Conservation (phyloP, 2,888 invertebrate species). For the Xylocampa areola region DNA sequence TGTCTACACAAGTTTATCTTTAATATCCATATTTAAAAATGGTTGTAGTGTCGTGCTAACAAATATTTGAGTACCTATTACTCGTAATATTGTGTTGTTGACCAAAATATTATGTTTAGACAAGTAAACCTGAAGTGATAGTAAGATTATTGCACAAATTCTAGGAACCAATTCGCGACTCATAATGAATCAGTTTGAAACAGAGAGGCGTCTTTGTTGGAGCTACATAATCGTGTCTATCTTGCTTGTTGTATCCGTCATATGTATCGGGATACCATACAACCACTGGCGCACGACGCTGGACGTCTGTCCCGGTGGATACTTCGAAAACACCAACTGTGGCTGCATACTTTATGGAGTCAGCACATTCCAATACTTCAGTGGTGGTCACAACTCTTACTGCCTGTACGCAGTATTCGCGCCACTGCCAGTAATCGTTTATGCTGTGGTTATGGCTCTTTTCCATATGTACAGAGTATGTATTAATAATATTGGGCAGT, state of each 20-base stretch:
- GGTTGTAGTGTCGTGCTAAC: too few species aligned
- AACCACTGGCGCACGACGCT: conserved; percentile 92
- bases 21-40: too few species aligned
- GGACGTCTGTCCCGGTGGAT: conserved; percentile 90
- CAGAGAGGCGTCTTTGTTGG: conserved; percentile 80
- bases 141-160: not conserved
- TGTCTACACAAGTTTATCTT: too few species aligned
- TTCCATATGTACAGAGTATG: conserved; percentile 93
- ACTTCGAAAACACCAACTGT: conserved; percentile 90
- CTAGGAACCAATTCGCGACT: conserved; percentile 46
- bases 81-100: too few species aligned
- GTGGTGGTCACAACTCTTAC: conserved; percentile 91
- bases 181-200: conserved; percentile 84
- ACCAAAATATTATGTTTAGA: too few species aligned
- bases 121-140: too few species aligned
- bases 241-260: conserved; percentile 74
- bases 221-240: conserved; percentile 76
- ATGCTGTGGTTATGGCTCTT: conserved; percentile 90
- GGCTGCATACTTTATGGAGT: conserved; percentile 92
- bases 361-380: conserved; percentile 90
- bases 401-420: conserved; percentile 93
- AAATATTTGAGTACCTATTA: too few species aligned
- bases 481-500: conserved; percentile 89
- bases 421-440: conserved; percentile 90
- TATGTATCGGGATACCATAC: conserved; percentile 91